Conservation (phyloP, 2,797 vertebrate genomes). For the Poeciliopsis paucimaculata region DNA sequence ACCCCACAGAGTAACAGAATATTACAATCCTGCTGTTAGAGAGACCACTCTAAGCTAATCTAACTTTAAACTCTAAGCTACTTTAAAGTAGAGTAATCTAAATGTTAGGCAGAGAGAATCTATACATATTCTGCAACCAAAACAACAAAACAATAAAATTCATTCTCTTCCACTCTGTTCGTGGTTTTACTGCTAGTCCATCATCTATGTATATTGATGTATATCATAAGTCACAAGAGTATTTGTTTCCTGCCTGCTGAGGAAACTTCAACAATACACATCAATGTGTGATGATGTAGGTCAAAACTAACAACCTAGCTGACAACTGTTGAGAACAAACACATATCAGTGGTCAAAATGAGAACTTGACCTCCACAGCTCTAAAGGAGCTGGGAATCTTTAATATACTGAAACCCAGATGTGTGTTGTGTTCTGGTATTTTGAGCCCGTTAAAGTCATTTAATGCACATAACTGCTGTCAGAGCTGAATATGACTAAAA, state of each 20-base stretch:
- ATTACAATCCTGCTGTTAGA: not conserved
- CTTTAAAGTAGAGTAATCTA: not conserved
- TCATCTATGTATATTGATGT: not conserved
- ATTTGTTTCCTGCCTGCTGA: slow-evolving; percentile 36
- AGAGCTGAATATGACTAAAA: slow-evolving; percentile 24
- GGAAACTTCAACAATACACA: slow-evolving; percentile 5
- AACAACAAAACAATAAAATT: not conserved
- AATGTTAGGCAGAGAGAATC: not conserved
- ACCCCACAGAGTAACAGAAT: not conserved
- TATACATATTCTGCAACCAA: not conserved
- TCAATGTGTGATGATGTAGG: slow-evolving; percentile 41
- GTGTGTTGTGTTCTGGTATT: slow-evolving; percentile 14
- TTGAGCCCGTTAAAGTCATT: slow-evolving; percentile 20
- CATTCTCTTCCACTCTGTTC: not conserved
- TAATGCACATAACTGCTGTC: slow-evolving; percentile 49
- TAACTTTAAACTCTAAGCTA: not conserved
- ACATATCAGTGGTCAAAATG: slow-evolving; percentile 22
- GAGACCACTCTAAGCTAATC: not conserved
- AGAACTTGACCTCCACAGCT: slow-evolving; percentile 31
- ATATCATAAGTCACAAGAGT: slow-evolving; percentile 12
- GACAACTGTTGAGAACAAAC: slow-evolving; percentile 44
- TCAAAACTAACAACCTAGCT: slow-evolving; percentile 39
- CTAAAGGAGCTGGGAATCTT: slow-evolving; percentile 34
- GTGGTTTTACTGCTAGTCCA: not conserved
- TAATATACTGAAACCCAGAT: slow-evolving; percentile 20